These are phyloP conservation scores for Latrodectus hesperus DNA, from an alignment of 2,888 invertebrate species.

Conservation along the genomic window DNA sequence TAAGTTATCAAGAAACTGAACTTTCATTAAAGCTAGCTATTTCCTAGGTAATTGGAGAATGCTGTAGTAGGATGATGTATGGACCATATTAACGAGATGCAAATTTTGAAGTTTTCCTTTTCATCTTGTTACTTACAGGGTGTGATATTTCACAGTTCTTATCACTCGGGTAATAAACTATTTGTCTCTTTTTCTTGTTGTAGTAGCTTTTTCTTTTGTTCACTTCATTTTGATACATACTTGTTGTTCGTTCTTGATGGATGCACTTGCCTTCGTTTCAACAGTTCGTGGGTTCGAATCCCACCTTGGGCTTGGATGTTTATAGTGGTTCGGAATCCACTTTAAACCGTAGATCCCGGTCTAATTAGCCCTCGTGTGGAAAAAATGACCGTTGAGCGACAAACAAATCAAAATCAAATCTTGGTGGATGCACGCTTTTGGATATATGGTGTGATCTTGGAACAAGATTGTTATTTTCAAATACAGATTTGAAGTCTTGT, in stretches of 20 bases:
- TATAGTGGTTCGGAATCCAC: no score
- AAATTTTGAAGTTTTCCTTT: background rate
- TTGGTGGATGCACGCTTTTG: background rate
- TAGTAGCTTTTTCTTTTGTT: no score
- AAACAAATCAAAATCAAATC: no score
- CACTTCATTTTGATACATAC: no score
- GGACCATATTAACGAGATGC: background rate
- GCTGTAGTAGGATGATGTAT: background rate
- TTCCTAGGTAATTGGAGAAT: background rate
- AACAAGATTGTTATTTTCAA: constrained; percentile 14
- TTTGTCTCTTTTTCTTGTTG: background rate
- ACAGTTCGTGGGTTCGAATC: no score
- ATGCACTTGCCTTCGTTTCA: no score
- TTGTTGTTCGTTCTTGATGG: no score
- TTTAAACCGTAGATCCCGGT: no score
- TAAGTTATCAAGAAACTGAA: no score
- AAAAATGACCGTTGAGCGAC: no score
- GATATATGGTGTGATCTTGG: constrained; percentile 12
- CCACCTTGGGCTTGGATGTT: no score
- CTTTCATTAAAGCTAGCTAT: background rate
- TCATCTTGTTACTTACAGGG: background rate
- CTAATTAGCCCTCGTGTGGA: no score
- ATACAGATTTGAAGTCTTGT: background rate
- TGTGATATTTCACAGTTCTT: background rate
- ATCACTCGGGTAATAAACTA: background rate